Percentiles rank a stretch among this genome's conserved stretches.
These are phyloP conservation scores for Rhegmatorhina hoffmannsi DNA, from an alignment of 2,113 vertebrate species.

Conservation along the genomic window DNA sequence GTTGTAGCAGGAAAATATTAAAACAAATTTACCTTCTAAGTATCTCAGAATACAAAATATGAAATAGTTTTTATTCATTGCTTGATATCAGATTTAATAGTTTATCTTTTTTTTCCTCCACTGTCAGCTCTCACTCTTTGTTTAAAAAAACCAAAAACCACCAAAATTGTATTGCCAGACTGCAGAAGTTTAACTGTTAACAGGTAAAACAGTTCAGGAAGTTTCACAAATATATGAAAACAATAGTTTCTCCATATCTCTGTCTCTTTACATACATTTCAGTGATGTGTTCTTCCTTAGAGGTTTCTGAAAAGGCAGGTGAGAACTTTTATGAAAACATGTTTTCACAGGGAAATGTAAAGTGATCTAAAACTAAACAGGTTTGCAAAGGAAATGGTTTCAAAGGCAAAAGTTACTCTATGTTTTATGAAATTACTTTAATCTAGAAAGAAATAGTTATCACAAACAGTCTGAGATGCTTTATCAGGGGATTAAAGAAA, in stretches of 20 bases:
- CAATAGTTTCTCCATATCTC: neutral
- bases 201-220: neutral
- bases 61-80: neutral
- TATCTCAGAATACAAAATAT: neutral
- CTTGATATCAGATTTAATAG: neutral
- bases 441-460: neutral
- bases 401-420: neutral
- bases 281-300: neutral
- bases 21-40: neutral
- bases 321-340: neutral
- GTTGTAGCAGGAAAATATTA: neutral
- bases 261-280: neutral
- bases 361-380: neutral
- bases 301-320: neutral
- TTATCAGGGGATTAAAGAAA: neutral
- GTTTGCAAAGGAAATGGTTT: neutral
- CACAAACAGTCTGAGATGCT: neutral
- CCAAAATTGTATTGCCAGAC: neutral
- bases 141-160: neutral
- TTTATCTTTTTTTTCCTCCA: neutral
- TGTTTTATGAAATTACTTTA: neutral
- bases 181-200: neutral
- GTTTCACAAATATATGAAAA: neutral
- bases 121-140: neutral
- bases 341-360: neutral